Base-by-base conservation (phyloP, 2,888 invertebrate species). In the Caenorhabditis auriculariae region DNA sequence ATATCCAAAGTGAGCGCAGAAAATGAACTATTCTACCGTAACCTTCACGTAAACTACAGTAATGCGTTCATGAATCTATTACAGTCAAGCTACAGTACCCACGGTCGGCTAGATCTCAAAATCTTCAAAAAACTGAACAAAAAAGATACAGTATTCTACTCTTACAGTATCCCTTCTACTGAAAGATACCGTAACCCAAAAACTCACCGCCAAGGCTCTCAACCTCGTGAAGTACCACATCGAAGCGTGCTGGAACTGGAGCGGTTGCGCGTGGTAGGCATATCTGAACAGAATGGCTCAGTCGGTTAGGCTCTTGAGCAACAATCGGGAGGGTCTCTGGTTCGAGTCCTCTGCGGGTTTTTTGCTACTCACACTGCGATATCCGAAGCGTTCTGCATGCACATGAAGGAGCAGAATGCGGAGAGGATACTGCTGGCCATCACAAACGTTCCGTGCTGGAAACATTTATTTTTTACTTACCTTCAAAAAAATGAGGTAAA, bases 201-300 rank as follows among this genome's bases (percentile, higher is more conserved):
- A 49, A 26, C 45, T 35, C 23, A 53, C 65, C 28, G 46, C 50
- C 3, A 54, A 44, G 7, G 58, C 60, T 28, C 62, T 51, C 6
- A 67, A 51, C 17, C 67, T 52, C 6, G 42, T 49, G 54, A 47
- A 69, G 29, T 69, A 69, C 66, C 66, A 69, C 15, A 54, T 48
- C n/a, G 69, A 69, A 9, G 69, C 69, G 4, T 52, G 51, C 43
- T 66, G 63, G 38, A 69, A 69, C 48, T 69, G 61, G 1, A 49
- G 43, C 3, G 69, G 69, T 0, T 54, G 55, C n/a, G 64, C 64
- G 28, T 66, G 48, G 26, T 41, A 48, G 6, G 66, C 69, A 41
- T 60, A 69, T 29, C 60, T 61, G 47, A 32, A 55, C 32, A 1
- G 4, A 29, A 19, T 9, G n/a, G n/a, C n/a, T n/a, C n/a, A n/a